phyloP scores from a whole-genome alignment of 1,140 invertebrate genomes.

The Calephelis virginiensis region DNA sequence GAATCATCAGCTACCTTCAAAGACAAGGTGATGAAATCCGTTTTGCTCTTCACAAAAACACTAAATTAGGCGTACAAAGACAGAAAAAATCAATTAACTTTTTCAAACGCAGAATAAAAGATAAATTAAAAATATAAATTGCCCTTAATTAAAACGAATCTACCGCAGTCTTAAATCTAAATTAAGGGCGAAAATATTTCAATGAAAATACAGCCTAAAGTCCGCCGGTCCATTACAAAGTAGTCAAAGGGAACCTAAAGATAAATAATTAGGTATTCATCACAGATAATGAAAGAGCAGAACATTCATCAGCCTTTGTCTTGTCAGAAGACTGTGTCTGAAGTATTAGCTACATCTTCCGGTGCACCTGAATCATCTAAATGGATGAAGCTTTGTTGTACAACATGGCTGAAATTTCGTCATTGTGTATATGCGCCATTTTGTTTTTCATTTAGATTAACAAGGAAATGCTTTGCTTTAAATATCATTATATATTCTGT shows the following conservation, averaged over 20 bases:
- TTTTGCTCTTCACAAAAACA: too few relatives aligned
- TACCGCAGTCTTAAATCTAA: background rate
- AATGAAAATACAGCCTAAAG: background rate
- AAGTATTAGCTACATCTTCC: conserved; percentile 9
- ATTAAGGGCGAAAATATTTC: background rate
- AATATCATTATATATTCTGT: too few relatives aligned
- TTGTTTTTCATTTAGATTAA: too few relatives aligned
- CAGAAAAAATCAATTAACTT: too few relatives aligned
- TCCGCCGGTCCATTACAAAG: background rate
- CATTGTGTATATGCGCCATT: too few relatives aligned
- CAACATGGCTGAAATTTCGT: too few relatives aligned
- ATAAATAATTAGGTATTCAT: conserved; percentile 17
- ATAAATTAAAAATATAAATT: background rate
- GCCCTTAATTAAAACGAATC: background rate
- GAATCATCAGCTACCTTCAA: too few relatives aligned
- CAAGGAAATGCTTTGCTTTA: too few relatives aligned
- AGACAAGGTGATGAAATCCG: too few relatives aligned
- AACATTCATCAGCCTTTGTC: conserved; percentile 5
- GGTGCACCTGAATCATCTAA: conserved; percentile 10
- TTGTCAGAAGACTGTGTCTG: conserved; percentile 1
- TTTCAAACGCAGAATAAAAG: too few relatives aligned
- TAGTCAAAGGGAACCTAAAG: conserved; percentile 9
- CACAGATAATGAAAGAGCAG: conserved; percentile 6
- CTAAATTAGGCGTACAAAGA: too few relatives aligned
- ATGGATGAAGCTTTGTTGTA: background rate